phyloP scores from a whole-genome alignment of 2,113 vertebrate species.

The Python bivittatus region DNA sequence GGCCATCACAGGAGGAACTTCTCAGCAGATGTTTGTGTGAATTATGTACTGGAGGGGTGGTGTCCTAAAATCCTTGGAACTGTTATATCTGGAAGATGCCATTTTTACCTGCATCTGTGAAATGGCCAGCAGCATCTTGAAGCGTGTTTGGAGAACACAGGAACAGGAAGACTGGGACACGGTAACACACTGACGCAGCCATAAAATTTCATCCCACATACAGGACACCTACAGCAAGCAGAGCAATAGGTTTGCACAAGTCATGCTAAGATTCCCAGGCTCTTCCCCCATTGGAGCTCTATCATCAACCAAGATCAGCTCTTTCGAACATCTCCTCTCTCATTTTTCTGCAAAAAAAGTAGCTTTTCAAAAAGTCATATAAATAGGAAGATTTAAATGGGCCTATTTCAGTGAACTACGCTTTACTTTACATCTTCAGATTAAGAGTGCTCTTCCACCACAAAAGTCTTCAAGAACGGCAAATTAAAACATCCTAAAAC shows the following conservation, averaged over 20 bases:
- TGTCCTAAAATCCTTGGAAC: not conserved
- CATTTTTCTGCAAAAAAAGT: not conserved
- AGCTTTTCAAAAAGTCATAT: not conserved
- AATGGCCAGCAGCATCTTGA: constrained; percentile 88
- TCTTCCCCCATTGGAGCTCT: no score
- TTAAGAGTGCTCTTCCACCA: not conserved
- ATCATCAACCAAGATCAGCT: not conserved
- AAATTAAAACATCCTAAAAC: not conserved
- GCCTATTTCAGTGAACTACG: not conserved
- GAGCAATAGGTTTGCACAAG: accelerated
- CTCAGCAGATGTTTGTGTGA: not conserved
- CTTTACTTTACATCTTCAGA: not conserved
- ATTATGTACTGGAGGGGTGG: not conserved
- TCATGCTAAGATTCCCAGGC: no score
- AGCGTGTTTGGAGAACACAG: constrained; percentile 86
- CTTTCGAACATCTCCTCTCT: not conserved
- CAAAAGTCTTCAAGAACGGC: not conserved
- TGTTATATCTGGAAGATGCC: no score
- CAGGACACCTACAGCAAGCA: constrained; percentile 79
- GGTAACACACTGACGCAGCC: constrained; percentile 85
- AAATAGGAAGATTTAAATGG: not conserved
- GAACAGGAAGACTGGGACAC: constrained; percentile 86
- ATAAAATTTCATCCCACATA: constrained; percentile 88
- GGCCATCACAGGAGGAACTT: not conserved
- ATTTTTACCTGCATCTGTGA: constrained; percentile 83